These are phyloP conservation scores for Parauchenoglanis punctatus DNA, from an alignment of 2,797 vertebrate species.

Conservation along the genomic window DNA sequence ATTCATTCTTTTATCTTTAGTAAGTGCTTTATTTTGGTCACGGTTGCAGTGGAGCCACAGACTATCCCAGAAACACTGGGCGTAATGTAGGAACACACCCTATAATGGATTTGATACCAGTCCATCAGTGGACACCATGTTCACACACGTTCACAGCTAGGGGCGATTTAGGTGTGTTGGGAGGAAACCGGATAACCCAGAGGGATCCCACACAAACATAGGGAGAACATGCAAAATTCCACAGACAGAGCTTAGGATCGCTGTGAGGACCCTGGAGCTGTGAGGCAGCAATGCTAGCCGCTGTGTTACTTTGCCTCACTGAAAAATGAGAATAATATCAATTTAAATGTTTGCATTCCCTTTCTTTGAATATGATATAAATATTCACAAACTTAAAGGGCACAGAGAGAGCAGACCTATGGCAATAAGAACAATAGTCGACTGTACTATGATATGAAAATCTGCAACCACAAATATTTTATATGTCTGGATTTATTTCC, in stretches of 20 bases:
- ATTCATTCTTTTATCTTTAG: not conserved
- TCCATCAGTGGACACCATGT: not conserved
- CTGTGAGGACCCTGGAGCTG: not conserved
- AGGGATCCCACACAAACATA: not conserved
- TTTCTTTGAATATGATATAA: not conserved
- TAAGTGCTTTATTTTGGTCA: not conserved
- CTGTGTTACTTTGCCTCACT: no score
- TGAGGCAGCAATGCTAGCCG: not conserved
- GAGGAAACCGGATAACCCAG: not conserved
- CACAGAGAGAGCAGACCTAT: no score
- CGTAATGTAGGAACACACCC: not conserved
- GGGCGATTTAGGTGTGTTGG: not conserved
- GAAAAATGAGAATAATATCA: not conserved
- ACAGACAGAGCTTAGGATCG: not conserved
- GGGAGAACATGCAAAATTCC: not conserved
- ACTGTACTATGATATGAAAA: no score
- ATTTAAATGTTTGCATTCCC: not conserved
- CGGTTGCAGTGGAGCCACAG: not conserved
- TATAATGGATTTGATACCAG: not conserved
- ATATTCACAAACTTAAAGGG: not conserved
- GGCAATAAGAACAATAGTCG: no score
- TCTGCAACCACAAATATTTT: no score
- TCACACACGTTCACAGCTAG: not conserved
- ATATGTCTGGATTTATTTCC: no score
- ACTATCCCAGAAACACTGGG: not conserved